Evolutionary conservation across 2,797 vertebrate species (phyloP).

Genomic region (Neosalanx taihuensis): DNA sequence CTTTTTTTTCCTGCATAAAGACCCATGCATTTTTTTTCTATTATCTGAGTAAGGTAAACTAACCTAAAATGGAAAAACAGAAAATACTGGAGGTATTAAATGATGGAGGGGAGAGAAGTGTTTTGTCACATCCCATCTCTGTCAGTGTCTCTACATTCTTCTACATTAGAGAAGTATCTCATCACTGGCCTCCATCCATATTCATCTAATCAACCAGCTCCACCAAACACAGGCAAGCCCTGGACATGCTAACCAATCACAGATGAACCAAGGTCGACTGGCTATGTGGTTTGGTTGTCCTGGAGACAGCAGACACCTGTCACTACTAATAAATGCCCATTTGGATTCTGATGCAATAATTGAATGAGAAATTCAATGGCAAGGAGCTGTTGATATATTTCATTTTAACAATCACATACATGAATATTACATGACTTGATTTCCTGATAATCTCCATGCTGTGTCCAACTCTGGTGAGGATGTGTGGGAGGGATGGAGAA

Average conservation of each 20-base stretch:
- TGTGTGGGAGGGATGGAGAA: not conserved
- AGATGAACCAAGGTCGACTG: constrained; percentile 43
- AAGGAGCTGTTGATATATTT: not conserved
- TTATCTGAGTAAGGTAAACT: not conserved
- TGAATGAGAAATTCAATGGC: not conserved
- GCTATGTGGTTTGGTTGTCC: constrained; percentile 26
- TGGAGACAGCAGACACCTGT: constrained; percentile 34
- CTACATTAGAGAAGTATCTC: constrained; percentile 16
- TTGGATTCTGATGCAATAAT: constrained; percentile 12
- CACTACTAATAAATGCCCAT: constrained; percentile 41
- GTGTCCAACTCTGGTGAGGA: not conserved
- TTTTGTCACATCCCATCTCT: constrained; percentile 51
- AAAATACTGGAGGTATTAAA: constrained; percentile 10
- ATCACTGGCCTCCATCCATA: constrained; percentile 24
- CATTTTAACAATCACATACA: not conserved
- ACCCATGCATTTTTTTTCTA: constrained; percentile 26
- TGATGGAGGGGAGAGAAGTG: constrained; percentile 35
- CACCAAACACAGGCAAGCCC: constrained; percentile 21
- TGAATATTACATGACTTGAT: not conserved
- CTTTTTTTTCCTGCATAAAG: not conserved
- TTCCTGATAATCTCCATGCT: not conserved
- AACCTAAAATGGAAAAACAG: not conserved
- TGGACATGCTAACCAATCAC: constrained; percentile 32
- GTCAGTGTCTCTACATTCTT: constrained; percentile 42
- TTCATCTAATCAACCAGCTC: constrained; percentile 42